Evolutionary conservation across 2,113 vertebrate species (phyloP).

Genomic region (Varanus salvator): DNA sequence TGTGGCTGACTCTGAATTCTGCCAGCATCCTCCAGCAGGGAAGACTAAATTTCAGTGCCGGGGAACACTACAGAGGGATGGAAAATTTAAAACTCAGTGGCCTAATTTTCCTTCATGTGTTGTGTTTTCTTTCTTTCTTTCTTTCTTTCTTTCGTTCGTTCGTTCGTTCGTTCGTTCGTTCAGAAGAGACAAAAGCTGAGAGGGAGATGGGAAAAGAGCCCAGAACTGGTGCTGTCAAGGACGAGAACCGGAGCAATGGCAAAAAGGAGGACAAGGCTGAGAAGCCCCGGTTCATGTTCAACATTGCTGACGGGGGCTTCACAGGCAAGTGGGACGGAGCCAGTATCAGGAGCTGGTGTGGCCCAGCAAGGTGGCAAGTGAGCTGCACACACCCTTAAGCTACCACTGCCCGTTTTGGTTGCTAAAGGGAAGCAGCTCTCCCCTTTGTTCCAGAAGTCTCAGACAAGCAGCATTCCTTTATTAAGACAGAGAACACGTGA

Average conservation of each 20-base stretch:
- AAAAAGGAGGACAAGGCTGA: conserved; percentile 84
- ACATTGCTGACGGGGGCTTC: conserved; percentile 95
- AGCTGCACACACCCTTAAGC: not conserved
- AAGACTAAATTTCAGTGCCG: not conserved
- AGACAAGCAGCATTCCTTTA: too few species aligned
- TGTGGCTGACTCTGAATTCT: not conserved
- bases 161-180: too few species aligned
- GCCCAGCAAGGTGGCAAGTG: not conserved
- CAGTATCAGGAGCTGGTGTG: not conserved
- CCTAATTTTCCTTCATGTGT: not conserved
- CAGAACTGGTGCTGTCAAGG: conserved; percentile 71
- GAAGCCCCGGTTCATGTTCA: conserved; percentile 95
- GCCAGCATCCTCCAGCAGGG: not conserved
- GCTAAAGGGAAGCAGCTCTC: not conserved
- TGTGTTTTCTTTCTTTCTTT: too few species aligned
- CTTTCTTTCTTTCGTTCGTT: too few species aligned
- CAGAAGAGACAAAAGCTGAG: conserved; percentile 84
- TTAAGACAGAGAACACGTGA: not conserved
- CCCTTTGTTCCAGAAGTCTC: too few species aligned
- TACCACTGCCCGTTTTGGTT: not conserved
- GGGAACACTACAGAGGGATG: not conserved
- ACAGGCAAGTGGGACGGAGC: conserved; percentile 73
- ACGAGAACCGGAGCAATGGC: conserved; percentile 76
- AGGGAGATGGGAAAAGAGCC: conserved; percentile 79
- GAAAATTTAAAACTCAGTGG: not conserved